Evolutionary conservation across 2,113 vertebrate genomes (phyloP).

Genomic region (Pampusana beccarii): DNA sequence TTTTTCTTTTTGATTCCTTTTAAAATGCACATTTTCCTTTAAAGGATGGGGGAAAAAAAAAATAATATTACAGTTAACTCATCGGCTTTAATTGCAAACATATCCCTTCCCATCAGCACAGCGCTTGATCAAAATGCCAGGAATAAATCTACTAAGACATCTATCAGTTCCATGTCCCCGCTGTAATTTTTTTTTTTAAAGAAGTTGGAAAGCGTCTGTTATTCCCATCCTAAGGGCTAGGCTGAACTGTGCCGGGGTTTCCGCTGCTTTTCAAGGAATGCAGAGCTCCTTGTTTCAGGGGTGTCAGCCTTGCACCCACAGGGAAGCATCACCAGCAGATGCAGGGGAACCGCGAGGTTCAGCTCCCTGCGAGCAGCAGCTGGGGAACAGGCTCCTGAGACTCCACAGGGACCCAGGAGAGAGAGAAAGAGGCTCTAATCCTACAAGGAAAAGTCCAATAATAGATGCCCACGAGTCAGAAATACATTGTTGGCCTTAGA

Average conservation of each 20-base stretch:
- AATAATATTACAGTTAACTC: background rate
- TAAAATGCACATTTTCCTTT: background rate
- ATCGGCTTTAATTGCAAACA: conserved; percentile 32
- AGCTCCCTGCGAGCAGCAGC: background rate
- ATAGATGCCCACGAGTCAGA: background rate
- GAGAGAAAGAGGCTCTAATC: background rate
- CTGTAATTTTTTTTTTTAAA: background rate
- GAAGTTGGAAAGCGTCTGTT: background rate
- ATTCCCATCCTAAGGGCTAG: background rate
- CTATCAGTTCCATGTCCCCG: background rate
- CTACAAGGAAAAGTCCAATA: fast-evolving
- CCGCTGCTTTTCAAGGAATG: background rate
- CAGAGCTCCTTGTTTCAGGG: background rate
- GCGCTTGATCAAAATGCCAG: conserved; percentile 21
- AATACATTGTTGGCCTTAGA: fast-evolving
- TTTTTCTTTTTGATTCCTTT: background rate
- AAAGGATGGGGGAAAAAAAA: fast-evolving
- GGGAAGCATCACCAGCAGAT: background rate
- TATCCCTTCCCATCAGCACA: background rate
- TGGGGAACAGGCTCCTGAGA: background rate
- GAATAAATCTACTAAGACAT: conserved; percentile 27
- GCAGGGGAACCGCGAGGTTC: background rate
- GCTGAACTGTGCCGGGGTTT: fast-evolving
- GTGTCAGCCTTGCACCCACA: background rate
- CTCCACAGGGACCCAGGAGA: fast-evolving